Base-by-base conservation (phyloP, 1,140 invertebrate genomes). In the Acromyrmex heyeri region DNA sequence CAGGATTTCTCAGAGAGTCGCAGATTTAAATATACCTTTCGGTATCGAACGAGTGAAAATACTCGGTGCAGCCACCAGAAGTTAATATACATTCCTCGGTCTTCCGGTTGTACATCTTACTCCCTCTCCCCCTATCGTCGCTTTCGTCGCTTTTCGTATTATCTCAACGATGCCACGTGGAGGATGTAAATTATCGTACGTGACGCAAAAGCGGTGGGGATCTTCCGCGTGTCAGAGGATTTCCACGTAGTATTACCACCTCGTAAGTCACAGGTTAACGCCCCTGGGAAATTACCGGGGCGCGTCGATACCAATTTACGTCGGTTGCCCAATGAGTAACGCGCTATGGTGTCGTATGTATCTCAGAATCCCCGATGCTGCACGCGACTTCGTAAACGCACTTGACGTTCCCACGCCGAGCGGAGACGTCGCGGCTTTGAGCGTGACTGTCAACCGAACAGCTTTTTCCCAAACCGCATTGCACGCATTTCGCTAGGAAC, bases 271-370 rank as follows among this genome's bases (percentile, higher is more conserved):
- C 53, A 85, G 81, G 85, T 90, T 86, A 87, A 90, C 61, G 78
- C 87, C 89, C 85, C 50, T 83, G 90, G 89, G 87, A 91, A 91
- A 91, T 90, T 88, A 91, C 64, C 44, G 61, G 83, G 77, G 69
- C 82, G 50, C 77, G 67, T 89, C 82, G 89, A 86, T 89, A 79
- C 65, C 72, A 85, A 83, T 90, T 86, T 86, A 27, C 48, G 57
- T 59, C 27, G 55, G 50, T 76, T 55, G 61, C 57, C 75, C 87
- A 87, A 90, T 90, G 87, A 87, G 24, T 82, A 85, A 77, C 72
- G 72, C 59, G 61, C 27, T n/a, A 14, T 30, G 50, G 50, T 38
- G 67, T 73, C 30, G 61, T 59, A 55, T 69, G 21, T 21, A 73
- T 34, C 65, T 69, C 59, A 30, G 30, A 53, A 34, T 34, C 30